Percentiles rank a stretch among this genome's conserved stretches.
Evolutionary conservation across 2,888 invertebrate species (phyloP).

Genomic region (Zaprionus obscuricornis): DNA sequence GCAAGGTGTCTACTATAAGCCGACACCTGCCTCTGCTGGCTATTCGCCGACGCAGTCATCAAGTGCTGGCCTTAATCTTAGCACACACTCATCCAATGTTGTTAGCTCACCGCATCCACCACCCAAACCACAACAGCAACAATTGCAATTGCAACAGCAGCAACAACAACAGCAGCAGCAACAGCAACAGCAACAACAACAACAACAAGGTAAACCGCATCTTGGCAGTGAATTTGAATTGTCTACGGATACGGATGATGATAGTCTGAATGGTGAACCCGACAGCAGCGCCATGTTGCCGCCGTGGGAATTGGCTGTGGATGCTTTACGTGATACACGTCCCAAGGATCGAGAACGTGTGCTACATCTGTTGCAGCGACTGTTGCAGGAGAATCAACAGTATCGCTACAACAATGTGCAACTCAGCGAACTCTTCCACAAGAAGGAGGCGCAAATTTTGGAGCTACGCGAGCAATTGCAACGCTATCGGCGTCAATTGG

Average conservation of each 20-base stretch:
- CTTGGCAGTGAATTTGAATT: constrained; percentile 87
- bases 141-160: constrained; percentile 33
- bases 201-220: constrained; percentile 47
- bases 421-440: constrained; percentile 79
- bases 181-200: constrained; percentile 11
- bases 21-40: constrained; percentile 54
- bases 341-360: constrained; percentile 82
- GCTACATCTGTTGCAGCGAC: constrained; percentile 79
- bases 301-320: constrained; percentile 82
- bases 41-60: constrained; percentile 80
- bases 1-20: constrained; percentile 51
- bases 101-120: constrained; percentile 79
- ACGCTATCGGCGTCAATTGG: constrained; percentile 77
- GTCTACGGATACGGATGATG: constrained; percentile 90
- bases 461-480: constrained; percentile 82
- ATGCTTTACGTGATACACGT: constrained; percentile 81
- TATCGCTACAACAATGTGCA: constrained; percentile 80
- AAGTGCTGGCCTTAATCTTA: constrained; percentile 69
- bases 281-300: constrained; percentile 83
- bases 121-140: constrained; percentile 44
- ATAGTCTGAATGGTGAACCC: constrained; percentile 84
- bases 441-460: constrained; percentile 80
- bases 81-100: constrained; percentile 80
- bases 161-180: constrained; percentile 16
- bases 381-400: constrained; percentile 82